Evolutionary conservation across 2,888 invertebrate genomes (phyloP), one percentile per base, ranked within the genome.

Genomic region (Caenorhabditis panamensis): DNA sequence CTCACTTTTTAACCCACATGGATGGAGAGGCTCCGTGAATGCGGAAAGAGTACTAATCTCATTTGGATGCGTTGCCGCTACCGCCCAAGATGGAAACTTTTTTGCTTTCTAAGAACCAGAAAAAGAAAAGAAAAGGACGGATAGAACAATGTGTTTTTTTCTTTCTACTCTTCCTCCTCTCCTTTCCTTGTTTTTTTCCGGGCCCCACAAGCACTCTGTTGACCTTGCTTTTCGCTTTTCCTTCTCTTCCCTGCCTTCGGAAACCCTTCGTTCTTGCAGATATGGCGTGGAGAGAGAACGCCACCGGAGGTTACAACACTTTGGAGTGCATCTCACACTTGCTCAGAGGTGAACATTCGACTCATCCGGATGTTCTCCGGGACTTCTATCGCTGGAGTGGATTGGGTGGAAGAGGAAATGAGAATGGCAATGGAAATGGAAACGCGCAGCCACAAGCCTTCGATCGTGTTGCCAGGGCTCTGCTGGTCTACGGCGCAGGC

Each of bases 291-390:
- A 24, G 41, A 0, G 6, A 36, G 3, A 13, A 64, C 11, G 18
- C 64, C n/a, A 11, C 49, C 36, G 20, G 18, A 9, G 73, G 37
- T 0, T 18, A 18, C 41, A 28, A 53, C 51, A 16, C 41, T 16
- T 13, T 73, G 28, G 41, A 59, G 24, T 22, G 58, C 18, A 36
- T 66, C 18, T 22, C 8, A 16, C 73, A 73, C 18, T 22, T 73
- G 37, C 63, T 73, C 18, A 28, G 20, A 11, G 47, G 20, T 5
- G 51, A 44, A 51, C 37, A 47, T 47, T 4, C n/a, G 4, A 18
- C 18, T 4, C n/a, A 47, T 41, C 13, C 41, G 13, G 13, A 2
- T 11, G 9, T 41, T 13, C 11, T 41, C 13, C 5, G 9, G 5
- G 9, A 6, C 9, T 31, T 9, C 31, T 31, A 31, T 31, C 31